Evolutionary conservation across 2,113 vertebrate genomes (phyloP).

Genomic region (Acanthisitta chloris): DNA sequence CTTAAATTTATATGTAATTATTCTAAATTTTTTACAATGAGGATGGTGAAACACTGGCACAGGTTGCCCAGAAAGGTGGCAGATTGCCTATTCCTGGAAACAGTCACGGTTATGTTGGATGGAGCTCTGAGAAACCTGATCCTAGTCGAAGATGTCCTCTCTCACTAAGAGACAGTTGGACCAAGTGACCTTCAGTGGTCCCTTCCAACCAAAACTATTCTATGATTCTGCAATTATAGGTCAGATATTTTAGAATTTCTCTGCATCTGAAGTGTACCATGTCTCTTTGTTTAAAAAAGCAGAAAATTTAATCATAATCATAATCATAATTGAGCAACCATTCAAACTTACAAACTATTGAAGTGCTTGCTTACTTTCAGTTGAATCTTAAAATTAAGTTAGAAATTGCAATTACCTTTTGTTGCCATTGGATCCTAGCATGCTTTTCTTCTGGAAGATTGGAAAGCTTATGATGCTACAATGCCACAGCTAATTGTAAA

Average conservation of each 20-base stretch:
- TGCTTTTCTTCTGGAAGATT: neutral
- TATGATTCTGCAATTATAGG: neutral
- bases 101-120: neutral
- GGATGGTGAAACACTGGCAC: neutral
- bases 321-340: neutral
- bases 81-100: neutral
- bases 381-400: neutral
- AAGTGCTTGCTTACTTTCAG: fast-evolving
- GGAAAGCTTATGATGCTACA: neutral
- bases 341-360: neutral
- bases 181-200: neutral
- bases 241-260: neutral
- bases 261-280: neutral
- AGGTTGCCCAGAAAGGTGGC: no score
- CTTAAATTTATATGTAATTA: neutral
- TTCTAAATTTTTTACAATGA: neutral
- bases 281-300: neutral
- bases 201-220: neutral
- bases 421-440: neutral
- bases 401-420: neutral
- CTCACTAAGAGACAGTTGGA: neutral
- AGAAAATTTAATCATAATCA: neutral
- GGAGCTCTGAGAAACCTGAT: neutral
- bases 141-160: neutral
- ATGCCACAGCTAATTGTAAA: neutral